Conservation (phyloP, 2,888 invertebrate species). For the Lottia gigantea region DNA sequence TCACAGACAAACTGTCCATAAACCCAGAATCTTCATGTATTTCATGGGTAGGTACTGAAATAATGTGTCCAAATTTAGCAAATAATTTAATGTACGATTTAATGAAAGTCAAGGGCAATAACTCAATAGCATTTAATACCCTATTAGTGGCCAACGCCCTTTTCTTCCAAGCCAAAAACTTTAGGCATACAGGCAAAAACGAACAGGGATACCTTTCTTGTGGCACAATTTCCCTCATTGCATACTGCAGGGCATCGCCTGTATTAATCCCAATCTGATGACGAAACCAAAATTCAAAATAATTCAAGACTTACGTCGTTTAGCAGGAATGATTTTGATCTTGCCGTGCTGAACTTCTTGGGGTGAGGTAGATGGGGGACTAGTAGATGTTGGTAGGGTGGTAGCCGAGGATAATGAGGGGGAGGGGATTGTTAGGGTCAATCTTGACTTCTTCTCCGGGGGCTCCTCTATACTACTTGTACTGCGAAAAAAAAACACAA, state of each 20-base stretch:
- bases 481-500: constrained; percentile 26
- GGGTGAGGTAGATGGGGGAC: constrained; percentile 29
- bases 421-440: constrained; percentile 59
- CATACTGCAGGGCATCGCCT: too few species aligned
- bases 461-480: constrained; percentile 46
- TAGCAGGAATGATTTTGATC: constrained; percentile 85
- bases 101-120: neutral
- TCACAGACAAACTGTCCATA: constrained; percentile 84
- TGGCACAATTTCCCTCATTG: too few species aligned
- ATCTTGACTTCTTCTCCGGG: constrained; percentile 83
- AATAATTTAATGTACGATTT: neutral
- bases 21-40: constrained; percentile 92
- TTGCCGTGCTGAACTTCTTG: constrained; percentile 52
- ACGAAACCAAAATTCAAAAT: too few species aligned
- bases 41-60: constrained; percentile 39
- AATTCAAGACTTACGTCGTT: constrained; percentile 81
- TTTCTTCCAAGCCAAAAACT: too few species aligned
- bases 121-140: too few species aligned
- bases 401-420: constrained; percentile 30
- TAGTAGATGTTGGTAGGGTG: constrained; percentile 23
- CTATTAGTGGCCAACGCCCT: too few species aligned
- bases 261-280: too few species aligned
- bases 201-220: too few species aligned
- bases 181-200: too few species aligned
- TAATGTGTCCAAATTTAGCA: neutral